phyloP scores from a whole-genome alignment of 2,888 invertebrate genomes.

The Horisme vitalbata region DNA sequence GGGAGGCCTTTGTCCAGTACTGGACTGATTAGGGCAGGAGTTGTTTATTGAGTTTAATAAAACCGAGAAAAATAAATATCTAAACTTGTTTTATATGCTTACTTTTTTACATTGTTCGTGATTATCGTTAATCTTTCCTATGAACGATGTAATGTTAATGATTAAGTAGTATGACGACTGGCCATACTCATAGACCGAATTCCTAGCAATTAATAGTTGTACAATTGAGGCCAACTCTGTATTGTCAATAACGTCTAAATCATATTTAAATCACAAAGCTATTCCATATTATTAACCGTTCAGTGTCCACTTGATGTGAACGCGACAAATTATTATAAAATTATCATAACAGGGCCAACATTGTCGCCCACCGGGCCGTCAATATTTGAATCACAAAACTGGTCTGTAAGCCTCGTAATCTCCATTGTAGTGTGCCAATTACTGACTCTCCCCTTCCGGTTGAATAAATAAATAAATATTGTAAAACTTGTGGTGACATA shows the following conservation, averaged over 20 bases:
- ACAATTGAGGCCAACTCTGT: no score
- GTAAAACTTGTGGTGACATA: constrained; percentile 51
- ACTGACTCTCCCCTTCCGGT: constrained; percentile 78
- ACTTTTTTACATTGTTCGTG: no score
- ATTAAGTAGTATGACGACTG: no score
- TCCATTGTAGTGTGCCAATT: constrained; percentile 79
- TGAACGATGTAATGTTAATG: no score
- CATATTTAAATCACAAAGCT: constrained; percentile 28
- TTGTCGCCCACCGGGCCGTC: constrained; percentile 70
- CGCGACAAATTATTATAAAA: constrained; percentile 66
- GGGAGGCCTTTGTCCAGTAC: no score
- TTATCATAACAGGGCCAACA: constrained; percentile 75
- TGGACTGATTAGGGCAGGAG: no score
- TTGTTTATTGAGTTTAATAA: no score
- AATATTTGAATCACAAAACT: constrained; percentile 79
- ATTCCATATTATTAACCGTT: constrained; percentile 24
- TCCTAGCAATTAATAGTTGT: neutral
- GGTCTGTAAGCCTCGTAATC: constrained; percentile 73
- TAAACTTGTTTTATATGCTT: no score
- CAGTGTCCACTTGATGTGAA: constrained; percentile 47
- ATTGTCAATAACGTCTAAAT: constrained; percentile 40
- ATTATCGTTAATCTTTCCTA: no score
- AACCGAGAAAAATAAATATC: no score
- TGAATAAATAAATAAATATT: constrained; percentile 78
- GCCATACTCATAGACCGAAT: no score